phyloP scores from a whole-genome alignment of 2,113 vertebrate genomes.

The Struthio camelus region DNA sequence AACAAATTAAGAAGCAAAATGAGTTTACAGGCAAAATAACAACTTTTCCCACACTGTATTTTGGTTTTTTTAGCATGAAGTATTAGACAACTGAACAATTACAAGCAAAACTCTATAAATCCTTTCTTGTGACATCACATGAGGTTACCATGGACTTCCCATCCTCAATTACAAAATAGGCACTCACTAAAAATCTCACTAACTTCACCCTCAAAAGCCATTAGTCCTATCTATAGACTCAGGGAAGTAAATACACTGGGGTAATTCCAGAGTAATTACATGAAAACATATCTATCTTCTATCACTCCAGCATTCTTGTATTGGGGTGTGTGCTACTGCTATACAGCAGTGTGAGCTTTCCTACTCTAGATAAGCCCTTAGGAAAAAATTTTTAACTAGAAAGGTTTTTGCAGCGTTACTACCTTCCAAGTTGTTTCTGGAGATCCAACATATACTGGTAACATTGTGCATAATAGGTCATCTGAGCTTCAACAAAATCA shows the following conservation, averaged over 20 bases:
- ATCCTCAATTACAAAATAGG: neutral
- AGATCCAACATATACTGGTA: conserved; percentile 99
- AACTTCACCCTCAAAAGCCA: neutral
- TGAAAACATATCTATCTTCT: neutral
- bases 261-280: neutral
- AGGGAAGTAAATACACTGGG: neutral
- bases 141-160: neutral
- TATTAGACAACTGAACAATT: neutral
- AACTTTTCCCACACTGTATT: neutral
- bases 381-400: neutral
- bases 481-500: conserved; percentile 97
- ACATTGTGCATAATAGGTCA: conserved; percentile 96
- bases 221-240: neutral
- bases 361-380: neutral
- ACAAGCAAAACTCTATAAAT: neutral
- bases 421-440: conserved; percentile 99
- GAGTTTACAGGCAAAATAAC: neutral
- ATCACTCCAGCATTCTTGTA: neutral
- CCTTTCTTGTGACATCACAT: neutral
- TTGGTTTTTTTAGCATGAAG: neutral
- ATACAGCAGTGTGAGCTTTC: neutral
- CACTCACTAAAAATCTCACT: neutral
- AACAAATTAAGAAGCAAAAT: neutral
- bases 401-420: neutral
- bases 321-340: neutral